Conservation (phyloP, 1,140 invertebrate species). For the Trichonephila clavipes region DNA sequence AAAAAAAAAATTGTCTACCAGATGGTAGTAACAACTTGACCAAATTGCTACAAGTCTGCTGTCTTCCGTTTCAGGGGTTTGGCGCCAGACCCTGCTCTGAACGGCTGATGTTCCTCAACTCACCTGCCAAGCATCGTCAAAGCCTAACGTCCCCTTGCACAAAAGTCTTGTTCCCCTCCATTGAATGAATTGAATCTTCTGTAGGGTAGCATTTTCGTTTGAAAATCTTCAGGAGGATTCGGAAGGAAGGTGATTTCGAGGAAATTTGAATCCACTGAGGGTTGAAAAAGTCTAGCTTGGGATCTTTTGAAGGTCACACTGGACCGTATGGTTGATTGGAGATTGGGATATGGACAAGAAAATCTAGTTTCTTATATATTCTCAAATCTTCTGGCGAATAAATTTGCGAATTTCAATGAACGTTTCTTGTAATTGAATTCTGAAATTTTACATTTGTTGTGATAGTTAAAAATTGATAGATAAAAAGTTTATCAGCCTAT, state of each 20-base stretch:
- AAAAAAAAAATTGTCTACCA: not conserved
- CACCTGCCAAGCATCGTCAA: slow-evolving; percentile 56
- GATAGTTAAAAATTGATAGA: no score
- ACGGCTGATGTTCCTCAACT: not conserved
- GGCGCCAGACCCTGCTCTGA: not conserved
- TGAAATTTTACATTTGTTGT: no score
- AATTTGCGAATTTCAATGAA: no score
- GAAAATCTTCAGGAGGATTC: not conserved
- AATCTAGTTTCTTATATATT: no score
- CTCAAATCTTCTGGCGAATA: no score
- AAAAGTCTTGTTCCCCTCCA: slow-evolving; percentile 9
- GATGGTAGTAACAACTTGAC: slow-evolving; percentile 23
- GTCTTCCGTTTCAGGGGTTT: not conserved
- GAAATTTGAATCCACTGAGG: not conserved
- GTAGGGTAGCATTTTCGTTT: not conserved
- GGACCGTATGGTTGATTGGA: no score
- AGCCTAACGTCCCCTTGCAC: not conserved
- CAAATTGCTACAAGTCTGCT: slow-evolving; percentile 12
- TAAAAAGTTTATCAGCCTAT: no score
- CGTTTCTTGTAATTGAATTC: no score
- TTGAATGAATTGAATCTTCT: not conserved
- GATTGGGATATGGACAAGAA: no score
- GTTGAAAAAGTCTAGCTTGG: not conserved
- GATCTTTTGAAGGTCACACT: not conserved
- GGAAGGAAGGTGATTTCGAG: not conserved